phyloP scores from a whole-genome alignment of 2,797 vertebrate species.

The Acanthurus lineatus region DNA sequence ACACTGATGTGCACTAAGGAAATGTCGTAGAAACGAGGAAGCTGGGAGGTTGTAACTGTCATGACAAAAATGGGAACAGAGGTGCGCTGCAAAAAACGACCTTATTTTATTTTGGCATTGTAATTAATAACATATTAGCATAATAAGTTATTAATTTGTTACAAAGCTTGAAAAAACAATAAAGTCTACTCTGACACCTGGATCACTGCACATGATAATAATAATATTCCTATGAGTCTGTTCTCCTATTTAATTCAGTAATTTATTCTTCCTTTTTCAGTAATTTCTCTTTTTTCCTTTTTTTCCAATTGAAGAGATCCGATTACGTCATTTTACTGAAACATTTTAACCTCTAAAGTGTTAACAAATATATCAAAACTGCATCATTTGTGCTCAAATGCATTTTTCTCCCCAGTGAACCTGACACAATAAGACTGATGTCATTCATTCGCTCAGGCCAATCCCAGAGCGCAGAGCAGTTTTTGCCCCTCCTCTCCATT shows the following conservation, averaged over 20 bases:
- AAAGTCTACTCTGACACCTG: not conserved
- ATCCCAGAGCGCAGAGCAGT: constrained; percentile 45
- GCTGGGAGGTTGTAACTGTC: constrained; percentile 29
- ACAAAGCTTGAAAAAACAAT: not conserved
- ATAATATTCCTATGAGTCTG: not conserved
- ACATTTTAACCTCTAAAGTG: constrained; percentile 22
- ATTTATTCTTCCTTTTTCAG: not conserved
- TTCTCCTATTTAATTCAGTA: not conserved
- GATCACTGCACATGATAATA: not conserved
- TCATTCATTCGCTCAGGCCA: constrained; percentile 61
- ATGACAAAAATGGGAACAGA: constrained; percentile 1
- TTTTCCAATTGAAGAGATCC: not conserved
- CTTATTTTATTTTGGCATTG: not conserved
- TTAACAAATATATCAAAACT: constrained; percentile 22
- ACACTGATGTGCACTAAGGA: constrained; percentile 80
- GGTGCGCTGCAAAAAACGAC: not conserved
- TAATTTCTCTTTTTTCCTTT: not conserved
- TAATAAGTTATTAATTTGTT: too few species aligned
- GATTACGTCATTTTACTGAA: not conserved
- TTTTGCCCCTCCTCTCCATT: constrained; percentile 46
- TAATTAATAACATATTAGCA: not conserved
- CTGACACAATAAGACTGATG: constrained; percentile 63
- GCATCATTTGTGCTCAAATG: constrained; percentile 16
- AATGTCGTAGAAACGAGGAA: constrained; percentile 61
- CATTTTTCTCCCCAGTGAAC: constrained; percentile 51